These are phyloP conservation scores for Ferdinandea cuprea DNA, from an alignment of 2,888 invertebrate genomes.

Conservation along the genomic window DNA sequence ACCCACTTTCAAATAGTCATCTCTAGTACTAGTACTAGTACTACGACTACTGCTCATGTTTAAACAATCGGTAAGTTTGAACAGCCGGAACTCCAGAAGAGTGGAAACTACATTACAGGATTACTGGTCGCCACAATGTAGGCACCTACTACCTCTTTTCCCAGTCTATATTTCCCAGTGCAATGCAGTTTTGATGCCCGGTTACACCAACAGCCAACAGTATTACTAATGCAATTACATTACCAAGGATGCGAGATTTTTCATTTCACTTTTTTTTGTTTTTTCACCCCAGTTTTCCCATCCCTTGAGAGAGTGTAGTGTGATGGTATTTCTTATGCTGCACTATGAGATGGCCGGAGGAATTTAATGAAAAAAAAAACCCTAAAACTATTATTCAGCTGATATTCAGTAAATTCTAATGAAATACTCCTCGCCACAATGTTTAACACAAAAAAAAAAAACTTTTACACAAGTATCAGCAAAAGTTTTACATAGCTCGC, in stretches of 20 bases:
- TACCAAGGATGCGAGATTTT: conserved; percentile 37
- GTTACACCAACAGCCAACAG: conserved; percentile 37
- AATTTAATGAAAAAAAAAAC: conserved; percentile 10
- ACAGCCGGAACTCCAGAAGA: conserved; percentile 51
- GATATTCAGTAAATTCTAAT: conserved; percentile 35
- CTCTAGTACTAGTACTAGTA: conserved; percentile 5
- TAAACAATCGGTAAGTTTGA: conserved; percentile 56
- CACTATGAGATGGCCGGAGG: background rate
- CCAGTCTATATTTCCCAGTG: conserved; percentile 21
- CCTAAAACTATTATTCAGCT: conserved; percentile 43
- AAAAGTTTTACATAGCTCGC: background rate
- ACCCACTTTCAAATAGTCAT: conserved; percentile 23
- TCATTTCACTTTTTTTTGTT: conserved; percentile 15
- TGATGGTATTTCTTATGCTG: background rate
- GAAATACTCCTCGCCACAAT: conserved; percentile 12
- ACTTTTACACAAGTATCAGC: background rate
- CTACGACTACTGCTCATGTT: conserved; percentile 17
- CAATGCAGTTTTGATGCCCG: conserved; percentile 52
- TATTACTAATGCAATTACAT: conserved; percentile 63
- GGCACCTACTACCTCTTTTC: conserved; percentile 12
- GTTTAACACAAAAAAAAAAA: background rate
- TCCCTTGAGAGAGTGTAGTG: background rate
- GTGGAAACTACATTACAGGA: conserved; percentile 57
- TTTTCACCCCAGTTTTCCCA: background rate
- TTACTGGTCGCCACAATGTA: conserved; percentile 42